Evolutionary conservation across 2,113 vertebrate species (phyloP), one percentile per base, ranked within the genome.

Genomic region (Eulemur macaco): DNA sequence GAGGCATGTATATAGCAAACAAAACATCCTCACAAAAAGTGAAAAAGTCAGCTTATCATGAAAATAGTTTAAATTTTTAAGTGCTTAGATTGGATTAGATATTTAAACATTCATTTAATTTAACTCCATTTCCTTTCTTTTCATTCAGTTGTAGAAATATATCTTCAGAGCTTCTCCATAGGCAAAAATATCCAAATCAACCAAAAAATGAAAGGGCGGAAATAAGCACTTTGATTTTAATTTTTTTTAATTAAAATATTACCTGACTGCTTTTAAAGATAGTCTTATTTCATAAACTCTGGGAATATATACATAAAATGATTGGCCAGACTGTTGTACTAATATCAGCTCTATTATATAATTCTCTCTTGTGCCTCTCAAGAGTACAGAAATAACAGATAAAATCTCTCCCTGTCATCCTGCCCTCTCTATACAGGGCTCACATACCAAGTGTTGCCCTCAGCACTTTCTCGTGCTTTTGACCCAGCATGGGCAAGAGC

Each of bases 61-160:
- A 94, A 94, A 89, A 64, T 20, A 50, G 45, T 37, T 73, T 90
- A 87, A 73, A 6, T n/a, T 73, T 85, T 56, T 76, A 37, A 42
- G 74, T 58, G 11, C 20, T 93, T 88, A 91, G 9, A 37, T 15
- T 52, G 73, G 54, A 86, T 58, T 73, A 52, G 1, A 39, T 58
- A 71, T 45, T 91, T 91, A 94, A 94, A 73, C 7, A 85, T 91
- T 39, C 12, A 76, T 73, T 90, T 73, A 71, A 63, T 85, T 68
- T 92, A 73, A 78, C 39, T 77, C 1, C 31, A 81, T 76, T 69
- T 77, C 15, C 9, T 82, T 86, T 86, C 37, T 83, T 89, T 91
- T 94, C 29, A 87, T 42, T 91, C 23, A 34, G 2, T 85, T 89
- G 0, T 69, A 63, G 29, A 92, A 86, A 83, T 77, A 31, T 2